Percentiles rank a stretch among this genome's conserved stretches.
Conservation (phyloP, 2,888 invertebrate genomes). For the Sacculina carcini region DNA sequence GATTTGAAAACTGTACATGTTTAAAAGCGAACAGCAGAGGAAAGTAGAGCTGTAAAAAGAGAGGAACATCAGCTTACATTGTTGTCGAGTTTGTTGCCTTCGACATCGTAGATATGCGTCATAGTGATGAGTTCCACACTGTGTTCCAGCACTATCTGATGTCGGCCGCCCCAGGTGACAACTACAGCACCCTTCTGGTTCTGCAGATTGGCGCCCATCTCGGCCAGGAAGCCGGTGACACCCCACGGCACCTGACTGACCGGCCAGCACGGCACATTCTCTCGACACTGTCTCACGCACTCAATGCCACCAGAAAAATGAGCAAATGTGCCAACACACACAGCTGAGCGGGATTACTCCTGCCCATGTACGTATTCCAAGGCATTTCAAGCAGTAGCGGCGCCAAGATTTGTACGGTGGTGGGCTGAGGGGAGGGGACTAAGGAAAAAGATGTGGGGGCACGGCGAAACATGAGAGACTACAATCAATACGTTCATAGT, state of each 20-base stretch:
- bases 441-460: too few species aligned
- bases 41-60: too few species aligned
- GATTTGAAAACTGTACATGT: too few species aligned
- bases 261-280: slow-evolving; percentile 12
- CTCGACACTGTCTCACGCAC: slow-evolving; percentile 5
- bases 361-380: too few species aligned
- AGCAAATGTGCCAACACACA: not conserved
- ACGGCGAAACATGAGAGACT: too few species aligned
- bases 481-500: too few species aligned
- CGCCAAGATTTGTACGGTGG: too few species aligned
- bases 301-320: not conserved
- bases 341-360: not conserved
- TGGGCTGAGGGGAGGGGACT: too few species aligned
- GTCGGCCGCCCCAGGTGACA: slow-evolving; percentile 17
- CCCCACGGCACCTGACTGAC: slow-evolving; percentile 18
- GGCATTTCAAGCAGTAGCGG: too few species aligned
- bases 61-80: too few species aligned
- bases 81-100: slow-evolving; percentile 10
- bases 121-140: slow-evolving; percentile 12
- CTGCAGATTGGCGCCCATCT: slow-evolving; percentile 16
- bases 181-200: slow-evolving; percentile 16
- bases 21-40: too few species aligned
- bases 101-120: slow-evolving; percentile 13
- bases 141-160: slow-evolving; percentile 14
- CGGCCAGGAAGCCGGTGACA: slow-evolving; percentile 16